A percentile compares a stretch with the other conserved stretches of the same genome.
Evolutionary conservation across 2,113 vertebrate species (phyloP).

Genomic region (Erinaceus europaeus): DNA sequence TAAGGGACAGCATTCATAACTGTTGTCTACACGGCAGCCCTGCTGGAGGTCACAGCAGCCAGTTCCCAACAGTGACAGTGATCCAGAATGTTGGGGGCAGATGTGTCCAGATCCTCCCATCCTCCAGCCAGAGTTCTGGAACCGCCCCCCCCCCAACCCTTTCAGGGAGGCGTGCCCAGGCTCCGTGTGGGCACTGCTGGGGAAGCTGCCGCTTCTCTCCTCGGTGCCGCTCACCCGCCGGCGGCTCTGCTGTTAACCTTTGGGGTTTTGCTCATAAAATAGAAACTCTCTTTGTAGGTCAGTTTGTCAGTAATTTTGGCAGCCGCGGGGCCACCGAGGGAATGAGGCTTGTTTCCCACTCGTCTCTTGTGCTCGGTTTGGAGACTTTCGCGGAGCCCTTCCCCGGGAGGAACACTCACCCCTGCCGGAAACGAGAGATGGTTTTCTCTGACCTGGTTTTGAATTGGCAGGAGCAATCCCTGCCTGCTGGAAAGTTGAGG

Average conservation of each 20-base stretch:
- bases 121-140: neutral
- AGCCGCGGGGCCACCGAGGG: conserved; percentile 72
- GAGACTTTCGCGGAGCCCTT: conserved; percentile 63
- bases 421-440: conserved; percentile 59
- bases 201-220: conserved; percentile 60
- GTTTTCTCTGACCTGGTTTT: conserved; percentile 77
- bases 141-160: no score
- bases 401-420: conserved; percentile 67
- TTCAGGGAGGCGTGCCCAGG: neutral
- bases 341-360: conserved; percentile 66
- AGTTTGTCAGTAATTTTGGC: conserved; percentile 74
- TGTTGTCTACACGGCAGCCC: neutral
- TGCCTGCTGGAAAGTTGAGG: neutral
- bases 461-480: conserved; percentile 48
- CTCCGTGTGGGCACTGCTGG: neutral
- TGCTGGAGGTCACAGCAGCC: neutral
- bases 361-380: conserved; percentile 48
- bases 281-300: conserved; percentile 75
- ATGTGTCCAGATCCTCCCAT: neutral
- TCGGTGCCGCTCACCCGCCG: conserved; percentile 36
- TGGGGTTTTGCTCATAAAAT: conserved; percentile 77
- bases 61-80: neutral
- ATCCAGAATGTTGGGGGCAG: neutral
- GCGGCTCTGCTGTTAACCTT: conserved; percentile 68
- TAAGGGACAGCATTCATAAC: neutral